These are phyloP conservation scores for Orchesella cincta DNA, from an alignment of 1,140 invertebrate genomes.

Conservation along the genomic window DNA sequence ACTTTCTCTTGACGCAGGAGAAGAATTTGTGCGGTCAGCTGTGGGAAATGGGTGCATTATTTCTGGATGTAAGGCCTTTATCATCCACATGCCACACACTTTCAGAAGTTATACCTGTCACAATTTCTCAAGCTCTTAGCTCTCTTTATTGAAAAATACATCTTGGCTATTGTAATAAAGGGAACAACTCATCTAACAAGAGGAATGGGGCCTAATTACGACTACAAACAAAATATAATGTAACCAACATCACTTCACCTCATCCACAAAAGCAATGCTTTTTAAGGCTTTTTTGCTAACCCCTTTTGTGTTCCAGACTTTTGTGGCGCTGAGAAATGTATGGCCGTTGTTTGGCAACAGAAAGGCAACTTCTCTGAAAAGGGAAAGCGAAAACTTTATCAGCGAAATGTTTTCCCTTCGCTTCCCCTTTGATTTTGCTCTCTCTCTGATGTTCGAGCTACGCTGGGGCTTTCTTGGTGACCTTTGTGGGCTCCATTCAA, in stretches of 20 bases:
- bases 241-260: background rate
- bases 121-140: background rate
- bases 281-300: background rate
- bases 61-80: slow-evolving; percentile 2
- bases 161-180: background rate
- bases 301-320: background rate
- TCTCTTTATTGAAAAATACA: slow-evolving; percentile 4
- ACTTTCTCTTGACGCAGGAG: background rate
- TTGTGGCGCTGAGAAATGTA: background rate
- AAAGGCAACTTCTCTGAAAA: slow-evolving; percentile 4
- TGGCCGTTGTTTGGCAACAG: background rate
- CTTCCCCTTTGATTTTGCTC: background rate
- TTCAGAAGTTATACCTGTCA: background rate
- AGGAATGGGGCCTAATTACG: background rate
- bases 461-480: background rate
- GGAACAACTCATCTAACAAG: background rate
- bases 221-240: background rate
- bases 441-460: background rate
- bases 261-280: background rate
- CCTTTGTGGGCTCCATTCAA: slow-evolving; percentile 2
- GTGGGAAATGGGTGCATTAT: slow-evolving; percentile 10
- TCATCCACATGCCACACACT: slow-evolving; percentile 5
- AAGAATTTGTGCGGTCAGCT: slow-evolving; percentile 17
- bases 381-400: background rate
- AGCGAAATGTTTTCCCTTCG: slow-evolving; percentile 1